These are phyloP conservation scores for Tiliqua scincoides DNA, from an alignment of 2,113 vertebrate species.

Conservation along the genomic window DNA sequence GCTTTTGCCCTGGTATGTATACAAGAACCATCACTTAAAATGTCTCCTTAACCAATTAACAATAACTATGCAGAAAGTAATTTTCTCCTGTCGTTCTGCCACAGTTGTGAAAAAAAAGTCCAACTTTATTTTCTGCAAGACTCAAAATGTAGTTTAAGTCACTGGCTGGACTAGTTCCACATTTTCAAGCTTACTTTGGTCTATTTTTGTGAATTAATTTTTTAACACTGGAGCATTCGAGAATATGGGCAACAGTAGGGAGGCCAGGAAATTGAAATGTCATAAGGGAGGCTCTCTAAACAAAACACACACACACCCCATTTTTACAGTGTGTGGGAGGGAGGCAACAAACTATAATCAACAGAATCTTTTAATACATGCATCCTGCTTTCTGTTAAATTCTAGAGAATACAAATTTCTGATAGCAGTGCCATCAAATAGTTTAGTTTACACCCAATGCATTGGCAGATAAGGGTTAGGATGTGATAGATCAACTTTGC, in stretches of 20 bases:
- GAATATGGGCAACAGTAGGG: conserved; percentile 47
- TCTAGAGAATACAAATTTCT: not conserved
- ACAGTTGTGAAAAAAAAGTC: not conserved
- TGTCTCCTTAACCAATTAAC: too few relatives aligned
- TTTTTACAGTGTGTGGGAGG: conserved; percentile 36
- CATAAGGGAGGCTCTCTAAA: conserved; percentile 62
- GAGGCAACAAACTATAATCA: conserved; percentile 29
- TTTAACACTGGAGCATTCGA: conserved; percentile 61
- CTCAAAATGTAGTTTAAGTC: conserved; percentile 30
- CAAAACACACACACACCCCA: conserved; percentile 55
- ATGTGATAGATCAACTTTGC: not conserved
- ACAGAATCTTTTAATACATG: not conserved
- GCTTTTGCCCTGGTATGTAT: too few relatives aligned
- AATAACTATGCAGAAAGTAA: not conserved
- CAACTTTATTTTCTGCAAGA: not conserved
- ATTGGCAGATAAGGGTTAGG: not conserved
- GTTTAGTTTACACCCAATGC: not conserved
- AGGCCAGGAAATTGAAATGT: conserved; percentile 57
- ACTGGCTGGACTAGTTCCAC: conserved; percentile 41
- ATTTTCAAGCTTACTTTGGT: conserved; percentile 61
- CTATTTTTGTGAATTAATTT: conserved; percentile 68
- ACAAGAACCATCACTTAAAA: too few relatives aligned
- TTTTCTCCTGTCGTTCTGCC: conserved; percentile 10
- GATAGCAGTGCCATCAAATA: not conserved
- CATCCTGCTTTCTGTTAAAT: not conserved